These are phyloP conservation scores for Archilochus colubris DNA, from an alignment of 2,113 vertebrate species.

Conservation along the genomic window DNA sequence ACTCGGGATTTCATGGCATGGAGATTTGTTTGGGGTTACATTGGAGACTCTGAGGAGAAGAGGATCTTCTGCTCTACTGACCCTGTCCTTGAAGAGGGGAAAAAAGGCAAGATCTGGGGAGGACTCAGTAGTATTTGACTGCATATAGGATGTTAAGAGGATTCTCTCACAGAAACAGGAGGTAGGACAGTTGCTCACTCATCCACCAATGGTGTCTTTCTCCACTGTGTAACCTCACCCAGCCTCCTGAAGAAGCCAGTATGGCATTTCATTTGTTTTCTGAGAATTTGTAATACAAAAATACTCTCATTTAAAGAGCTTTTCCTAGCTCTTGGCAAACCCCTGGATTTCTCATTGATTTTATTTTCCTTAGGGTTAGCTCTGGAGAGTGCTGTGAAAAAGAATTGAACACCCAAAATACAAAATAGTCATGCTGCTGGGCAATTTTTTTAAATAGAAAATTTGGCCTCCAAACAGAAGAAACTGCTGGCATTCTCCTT, in stretches of 20 bases:
- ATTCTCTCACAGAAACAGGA: neutral
- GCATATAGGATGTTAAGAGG: neutral
- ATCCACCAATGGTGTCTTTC: neutral
- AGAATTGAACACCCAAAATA: neutral
- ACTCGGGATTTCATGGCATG: neutral
- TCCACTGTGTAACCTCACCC: neutral
- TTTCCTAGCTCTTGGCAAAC: neutral
- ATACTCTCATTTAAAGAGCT: neutral
- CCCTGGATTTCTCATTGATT: accelerated
- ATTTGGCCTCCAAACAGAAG: neutral
- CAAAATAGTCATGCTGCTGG: neutral
- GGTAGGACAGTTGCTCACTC: neutral
- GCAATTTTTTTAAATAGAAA: neutral
- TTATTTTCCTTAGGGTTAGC: neutral
- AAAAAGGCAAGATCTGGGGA: neutral
- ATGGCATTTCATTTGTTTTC: neutral
- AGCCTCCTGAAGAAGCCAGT: neutral
- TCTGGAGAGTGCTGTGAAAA: neutral
- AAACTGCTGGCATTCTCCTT: neutral
- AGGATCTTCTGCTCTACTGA: neutral
- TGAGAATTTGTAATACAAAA: neutral
- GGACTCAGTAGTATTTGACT: neutral
- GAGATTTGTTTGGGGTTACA: neutral
- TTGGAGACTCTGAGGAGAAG: accelerated
- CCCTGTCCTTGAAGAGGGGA: neutral